Conservation (phyloP, 92 coral and sea anemone genomes). For the Ricordea florida region DNA sequence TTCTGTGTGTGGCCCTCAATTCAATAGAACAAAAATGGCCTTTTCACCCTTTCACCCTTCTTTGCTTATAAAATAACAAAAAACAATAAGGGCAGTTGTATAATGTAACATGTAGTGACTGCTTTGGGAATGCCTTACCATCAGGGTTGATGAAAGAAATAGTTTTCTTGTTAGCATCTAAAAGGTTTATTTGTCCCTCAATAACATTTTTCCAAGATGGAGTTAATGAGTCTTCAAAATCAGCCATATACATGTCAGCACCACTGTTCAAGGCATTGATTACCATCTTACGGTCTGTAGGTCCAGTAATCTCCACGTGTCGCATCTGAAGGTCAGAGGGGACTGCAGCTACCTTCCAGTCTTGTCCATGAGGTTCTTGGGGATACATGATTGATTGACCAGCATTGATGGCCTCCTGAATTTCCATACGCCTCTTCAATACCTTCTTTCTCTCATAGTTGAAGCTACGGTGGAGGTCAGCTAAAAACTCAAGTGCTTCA, state of each 20-base stretch:
- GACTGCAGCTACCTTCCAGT: slow-evolving; percentile 96
- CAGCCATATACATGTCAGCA: slow-evolving; percentile 97
- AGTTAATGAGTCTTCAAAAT: slow-evolving; percentile 94
- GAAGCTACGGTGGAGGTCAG: slow-evolving; percentile 95
- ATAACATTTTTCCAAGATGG: slow-evolving; percentile 94
- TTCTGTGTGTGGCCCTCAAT: too few species aligned
- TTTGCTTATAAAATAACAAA: background rate
- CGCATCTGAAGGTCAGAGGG: slow-evolving; percentile 96
- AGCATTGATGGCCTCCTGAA: slow-evolving; percentile 76
- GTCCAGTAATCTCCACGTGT: slow-evolving; percentile 99
- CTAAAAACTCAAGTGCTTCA: slow-evolving; percentile 92
- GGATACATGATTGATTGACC: slow-evolving; percentile 79
- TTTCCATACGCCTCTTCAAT: slow-evolving; percentile 81
- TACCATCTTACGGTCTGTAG: slow-evolving; percentile 96
- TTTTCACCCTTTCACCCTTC: too few species aligned
- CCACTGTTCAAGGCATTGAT: slow-evolving; percentile 99
- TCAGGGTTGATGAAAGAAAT: slow-evolving; percentile 82
- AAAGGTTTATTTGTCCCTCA: slow-evolving; percentile 93
- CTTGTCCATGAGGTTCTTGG: slow-evolving; percentile 73
- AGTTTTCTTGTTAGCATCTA: slow-evolving; percentile 87
- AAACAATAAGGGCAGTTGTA: too few species aligned
- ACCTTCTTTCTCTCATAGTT: slow-evolving; percentile 90
- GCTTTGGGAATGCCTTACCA: too few species aligned
- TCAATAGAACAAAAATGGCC: too few species aligned
- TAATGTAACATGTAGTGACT: too few species aligned